Percentiles rank a stretch among this genome's conserved stretches.
Evolutionary conservation across 2,797 vertebrate species (phyloP).

Genomic region (Saguinus oedipus): DNA sequence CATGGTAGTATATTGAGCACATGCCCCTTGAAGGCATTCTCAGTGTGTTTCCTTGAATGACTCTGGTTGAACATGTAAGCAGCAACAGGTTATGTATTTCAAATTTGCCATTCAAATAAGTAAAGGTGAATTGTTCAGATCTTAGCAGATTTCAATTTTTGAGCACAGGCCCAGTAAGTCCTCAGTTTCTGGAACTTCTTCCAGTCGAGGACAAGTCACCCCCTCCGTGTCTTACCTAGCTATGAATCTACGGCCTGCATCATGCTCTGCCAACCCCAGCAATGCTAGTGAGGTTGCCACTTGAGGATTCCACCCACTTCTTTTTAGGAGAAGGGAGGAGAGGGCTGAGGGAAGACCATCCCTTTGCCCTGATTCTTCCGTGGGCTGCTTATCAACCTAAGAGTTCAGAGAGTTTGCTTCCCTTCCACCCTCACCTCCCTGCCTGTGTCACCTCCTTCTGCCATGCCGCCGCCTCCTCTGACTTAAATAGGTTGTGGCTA

Average conservation of each 20-base stretch:
- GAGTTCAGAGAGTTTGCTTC: not conserved
- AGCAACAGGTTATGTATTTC: not conserved
- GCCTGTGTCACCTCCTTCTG: not conserved
- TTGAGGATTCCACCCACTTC: not conserved
- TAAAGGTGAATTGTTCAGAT: not conserved
- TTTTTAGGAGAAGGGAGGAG: not conserved
- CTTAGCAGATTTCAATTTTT: not conserved
- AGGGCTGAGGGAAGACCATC: not conserved
- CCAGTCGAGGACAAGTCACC: not conserved
- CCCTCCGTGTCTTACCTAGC: not conserved
- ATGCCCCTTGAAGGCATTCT: not conserved
- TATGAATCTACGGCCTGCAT: fast-evolving
- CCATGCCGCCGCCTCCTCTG: not conserved
- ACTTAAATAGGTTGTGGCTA: constrained; percentile 27
- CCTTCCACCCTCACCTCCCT: not conserved
- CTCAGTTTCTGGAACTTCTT: not conserved
- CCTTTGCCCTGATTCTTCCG: not conserved
- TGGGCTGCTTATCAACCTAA: not conserved
- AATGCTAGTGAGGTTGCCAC: not conserved
- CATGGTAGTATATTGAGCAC: fast-evolving
- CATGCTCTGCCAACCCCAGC: not conserved
- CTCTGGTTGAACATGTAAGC: not conserved
- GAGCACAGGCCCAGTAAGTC: not conserved
- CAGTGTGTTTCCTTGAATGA: not conserved
- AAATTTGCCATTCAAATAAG: not conserved